These are phyloP conservation scores for Pseudomyrmex gracilis DNA, from an alignment of 1,140 invertebrate species.

Conservation along the genomic window DNA sequence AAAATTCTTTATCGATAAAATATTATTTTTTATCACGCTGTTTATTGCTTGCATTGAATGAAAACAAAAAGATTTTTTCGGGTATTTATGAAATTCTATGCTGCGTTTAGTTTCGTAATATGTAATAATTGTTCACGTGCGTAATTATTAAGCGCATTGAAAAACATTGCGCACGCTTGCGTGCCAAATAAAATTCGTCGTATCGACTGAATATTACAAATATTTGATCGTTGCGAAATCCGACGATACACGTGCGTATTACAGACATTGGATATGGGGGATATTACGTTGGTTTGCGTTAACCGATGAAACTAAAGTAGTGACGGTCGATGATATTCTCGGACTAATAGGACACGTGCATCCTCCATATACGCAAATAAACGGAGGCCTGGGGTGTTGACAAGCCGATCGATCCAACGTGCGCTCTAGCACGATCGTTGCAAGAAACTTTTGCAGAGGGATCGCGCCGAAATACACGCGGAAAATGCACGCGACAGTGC, in stretches of 20 bases:
- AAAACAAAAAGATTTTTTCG: not conserved
- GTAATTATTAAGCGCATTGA: not conserved
- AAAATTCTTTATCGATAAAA: not conserved
- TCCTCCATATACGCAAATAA: constrained; percentile 25
- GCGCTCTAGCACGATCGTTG: not conserved
- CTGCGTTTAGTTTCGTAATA: constrained; percentile 30
- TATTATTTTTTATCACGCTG: constrained; percentile 1
- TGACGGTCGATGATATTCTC: not conserved
- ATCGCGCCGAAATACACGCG: not conserved
- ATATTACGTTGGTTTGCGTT: constrained; percentile 53
- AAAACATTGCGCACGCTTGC: constrained; percentile 23
- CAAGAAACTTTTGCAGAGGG: not conserved
- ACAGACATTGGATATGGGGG: constrained; percentile 13
- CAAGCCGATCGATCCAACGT: constrained; percentile 51
- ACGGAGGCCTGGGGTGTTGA: not conserved
- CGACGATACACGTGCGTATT: constrained; percentile 47
- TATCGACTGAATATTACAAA: constrained; percentile 63
- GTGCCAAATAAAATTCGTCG: constrained; percentile 70
- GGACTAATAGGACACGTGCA: constrained; percentile 43
- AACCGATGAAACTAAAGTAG: constrained; percentile 65
- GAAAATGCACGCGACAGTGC: not conserved
- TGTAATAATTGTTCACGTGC: not conserved
- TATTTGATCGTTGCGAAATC: constrained; percentile 66
- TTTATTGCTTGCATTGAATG: not conserved
- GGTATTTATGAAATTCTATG: not conserved